Conservation (phyloP, 2,113 vertebrate species). For the Siniperca knerii region DNA sequence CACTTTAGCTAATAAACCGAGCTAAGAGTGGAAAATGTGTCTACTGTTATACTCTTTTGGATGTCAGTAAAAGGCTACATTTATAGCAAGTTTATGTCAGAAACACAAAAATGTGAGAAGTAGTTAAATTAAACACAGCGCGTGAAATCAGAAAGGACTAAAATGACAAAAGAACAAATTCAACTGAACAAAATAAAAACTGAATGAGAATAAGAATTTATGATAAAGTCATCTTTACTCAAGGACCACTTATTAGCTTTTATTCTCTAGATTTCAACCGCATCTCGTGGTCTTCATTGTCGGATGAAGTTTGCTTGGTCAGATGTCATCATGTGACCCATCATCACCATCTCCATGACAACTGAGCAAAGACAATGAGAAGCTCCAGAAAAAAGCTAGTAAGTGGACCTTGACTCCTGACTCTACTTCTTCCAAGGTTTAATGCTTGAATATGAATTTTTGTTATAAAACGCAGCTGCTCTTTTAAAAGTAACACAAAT, state of each 20-base stretch:
- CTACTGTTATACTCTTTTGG: neutral
- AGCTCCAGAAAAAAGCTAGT: neutral
- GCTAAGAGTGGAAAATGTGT: neutral
- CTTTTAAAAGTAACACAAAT: neutral
- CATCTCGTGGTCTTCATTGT: neutral
- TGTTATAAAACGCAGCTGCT: neutral
- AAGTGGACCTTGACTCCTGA: neutral
- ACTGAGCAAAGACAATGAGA: neutral
- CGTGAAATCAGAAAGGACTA: neutral
- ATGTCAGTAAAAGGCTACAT: neutral
- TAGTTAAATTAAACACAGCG: neutral
- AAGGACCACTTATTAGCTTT: neutral
- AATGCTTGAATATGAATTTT: neutral
- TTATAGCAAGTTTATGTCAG: neutral
- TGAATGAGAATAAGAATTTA: neutral
- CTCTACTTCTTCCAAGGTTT: neutral
- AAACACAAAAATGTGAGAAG: neutral
- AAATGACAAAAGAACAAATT: neutral
- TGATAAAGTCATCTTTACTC: neutral
- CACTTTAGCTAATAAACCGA: slow-evolving; percentile 2
- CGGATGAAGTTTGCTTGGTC: neutral
- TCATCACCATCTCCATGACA: neutral
- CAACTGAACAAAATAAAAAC: neutral
- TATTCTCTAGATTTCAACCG: neutral
- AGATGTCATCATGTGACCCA: neutral